Percentiles rank a stretch among this genome's conserved stretches.
Evolutionary conservation across 2,888 invertebrate genomes (phyloP).

Genomic region (Athalia circularis): DNA sequence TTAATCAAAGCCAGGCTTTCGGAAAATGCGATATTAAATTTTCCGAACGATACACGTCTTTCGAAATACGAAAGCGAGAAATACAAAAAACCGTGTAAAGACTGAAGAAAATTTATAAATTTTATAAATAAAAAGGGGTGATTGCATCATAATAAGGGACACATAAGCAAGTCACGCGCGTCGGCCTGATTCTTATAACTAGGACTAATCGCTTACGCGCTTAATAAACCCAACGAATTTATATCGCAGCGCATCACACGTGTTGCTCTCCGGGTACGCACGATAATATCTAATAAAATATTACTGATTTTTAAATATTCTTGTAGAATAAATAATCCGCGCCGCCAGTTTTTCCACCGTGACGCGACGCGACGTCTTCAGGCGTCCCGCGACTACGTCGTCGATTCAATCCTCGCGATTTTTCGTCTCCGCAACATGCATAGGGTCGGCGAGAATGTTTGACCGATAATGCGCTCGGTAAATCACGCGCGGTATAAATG

Average conservation of each 20-base stretch:
- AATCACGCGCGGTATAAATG: background rate
- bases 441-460: background rate
- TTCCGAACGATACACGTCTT: no score
- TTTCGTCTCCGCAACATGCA: background rate
- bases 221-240: slow-evolving; percentile 21
- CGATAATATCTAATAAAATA: background rate
- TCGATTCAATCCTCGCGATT: background rate
- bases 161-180: background rate
- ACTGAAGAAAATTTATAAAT: background rate
- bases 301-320: slow-evolving; percentile 8
- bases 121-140: background rate
- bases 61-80: no score
- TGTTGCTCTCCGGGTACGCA: background rate
- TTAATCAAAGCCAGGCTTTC: no score
- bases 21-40: no score
- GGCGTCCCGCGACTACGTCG: no score
- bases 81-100: background rate
- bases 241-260: slow-evolving; percentile 11
- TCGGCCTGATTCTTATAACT: slow-evolving; percentile 40
- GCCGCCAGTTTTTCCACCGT: slow-evolving; percentile 17
- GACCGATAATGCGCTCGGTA: background rate
- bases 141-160: background rate
- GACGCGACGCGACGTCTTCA: background rate
- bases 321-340: slow-evolving; percentile 5
- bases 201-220: slow-evolving; percentile 42